phyloP scores from a whole-genome alignment of 1,140 invertebrate genomes.

The Adelges cooleyi region DNA sequence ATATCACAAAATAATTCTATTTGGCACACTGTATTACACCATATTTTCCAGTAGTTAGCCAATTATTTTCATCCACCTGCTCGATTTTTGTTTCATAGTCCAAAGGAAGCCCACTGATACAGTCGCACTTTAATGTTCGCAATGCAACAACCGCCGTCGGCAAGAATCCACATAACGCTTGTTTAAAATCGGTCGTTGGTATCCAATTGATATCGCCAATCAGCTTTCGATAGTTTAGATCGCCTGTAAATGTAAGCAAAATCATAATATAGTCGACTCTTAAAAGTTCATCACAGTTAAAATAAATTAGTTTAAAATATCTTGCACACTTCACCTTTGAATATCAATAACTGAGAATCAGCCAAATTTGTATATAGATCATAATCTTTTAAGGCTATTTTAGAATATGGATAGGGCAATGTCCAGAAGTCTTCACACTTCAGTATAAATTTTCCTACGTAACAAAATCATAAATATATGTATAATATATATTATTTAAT shows the following conservation, averaged over 20 bases:
- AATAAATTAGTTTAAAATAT: too few species aligned
- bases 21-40: conserved; percentile 51
- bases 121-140: conserved; percentile 83
- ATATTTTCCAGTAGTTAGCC: conserved; percentile 82
- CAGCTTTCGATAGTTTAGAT: conserved; percentile 92
- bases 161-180: conserved; percentile 65
- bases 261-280: background rate
- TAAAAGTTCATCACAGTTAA: background rate
- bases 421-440: conserved; percentile 73
- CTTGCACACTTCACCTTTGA: conserved; percentile 60
- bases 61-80: conserved; percentile 50
- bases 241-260: conserved; percentile 36
- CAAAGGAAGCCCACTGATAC: conserved; percentile 60
- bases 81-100: background rate
- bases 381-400: conserved; percentile 61
- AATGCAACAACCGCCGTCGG: conserved; percentile 69
- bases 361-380: conserved; percentile 60
- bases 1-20: too few species aligned
- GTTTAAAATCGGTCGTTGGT: conserved; percentile 52
- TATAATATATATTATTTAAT: too few species aligned
- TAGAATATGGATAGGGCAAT: conserved; percentile 60
- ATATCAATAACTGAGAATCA: conserved; percentile 61
- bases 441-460: conserved; percentile 31
- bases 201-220: conserved; percentile 80
- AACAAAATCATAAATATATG: background rate